Base-by-base conservation (phyloP, 2,888 invertebrate genomes). In the Rhynchonema sp. region DNA sequence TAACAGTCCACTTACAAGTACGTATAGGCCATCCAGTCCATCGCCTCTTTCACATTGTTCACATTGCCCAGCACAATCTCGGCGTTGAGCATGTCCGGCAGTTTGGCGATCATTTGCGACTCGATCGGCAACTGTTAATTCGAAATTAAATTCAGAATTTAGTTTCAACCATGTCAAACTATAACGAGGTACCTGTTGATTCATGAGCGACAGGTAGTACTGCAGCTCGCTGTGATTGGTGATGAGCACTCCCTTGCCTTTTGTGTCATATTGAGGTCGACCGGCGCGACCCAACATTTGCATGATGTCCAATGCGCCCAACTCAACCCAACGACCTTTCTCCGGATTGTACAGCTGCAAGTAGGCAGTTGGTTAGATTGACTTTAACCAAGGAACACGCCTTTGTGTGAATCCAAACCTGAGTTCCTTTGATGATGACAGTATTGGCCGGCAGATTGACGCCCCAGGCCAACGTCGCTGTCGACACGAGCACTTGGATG, bases 251-350 rank as follows among this genome's bases (percentile, higher is more conserved):
- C 98, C 80, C 76, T 89, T 87, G 62, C 91, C 98, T 77, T 94
- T 91, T 0, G 89, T 90, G 73, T 98, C 98, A 75, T 94, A 98
- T 78, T 94, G 92, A 0, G 98, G 98, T 26, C 98, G 81, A 62
- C 98, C 98, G 57, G 98, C 98, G 68, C 98, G 80, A 60, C 98
- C 98, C 73, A 98, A 76, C 96, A 98, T 98, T 76, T 92, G 96
- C 62, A 99, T 80, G 23, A 99, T 94, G 76, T 98, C 98, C 29
- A 98, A 77, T 1, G 96, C 94, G 2, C 96, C 89, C 57, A 98
- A 78, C 75, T 99, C 98, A 1, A 88, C 87, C 98, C 98, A 99
- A 60, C 92, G 81, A 0, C 98, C 98, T 74, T 91, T 91, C 75
- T 98, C 96, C 0, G 98, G 91, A 71, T 86, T 92, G 76, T 99